Base-by-base conservation (phyloP, 2,888 invertebrate species). In the Apotomis turbidana region DNA sequence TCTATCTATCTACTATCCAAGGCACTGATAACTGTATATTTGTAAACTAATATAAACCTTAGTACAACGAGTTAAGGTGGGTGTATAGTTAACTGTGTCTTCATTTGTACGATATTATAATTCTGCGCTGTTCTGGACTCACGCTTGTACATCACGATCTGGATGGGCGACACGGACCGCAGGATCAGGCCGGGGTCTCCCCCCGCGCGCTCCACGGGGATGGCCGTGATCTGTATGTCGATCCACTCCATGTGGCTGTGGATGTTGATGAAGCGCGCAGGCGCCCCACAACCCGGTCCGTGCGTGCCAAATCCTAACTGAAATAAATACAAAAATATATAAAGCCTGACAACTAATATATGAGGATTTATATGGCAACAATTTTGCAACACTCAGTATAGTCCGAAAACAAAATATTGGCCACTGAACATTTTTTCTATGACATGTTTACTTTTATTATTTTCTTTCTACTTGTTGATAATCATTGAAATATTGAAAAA, bases 251-350 rank as follows among this genome's bases (percentile, higher is more conserved):
- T 46, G 75, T 85, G 85, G 76, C 81, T 79, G 75, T 83, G 79
- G 0, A 89, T 74, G 76, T 78, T 82, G n/a, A 89, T 71, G 78
- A 86, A 90, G 2, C 87, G 83, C 0, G 89, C 77, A 0, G 90
- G 90, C 0, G 87, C 88, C 0, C 85, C 87, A 68, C 90, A 90
- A 0, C 90, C 90, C 0, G 89, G 86, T 0, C 90, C 89, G 0
- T 87, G 85, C 3, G 83, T 79, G 5, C 87, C 81, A 71, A 89
- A 88, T 0, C 90, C 90, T 5, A 90, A 51, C 90, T 90, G 76
- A 3, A 41, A 41, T 9, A 10, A 38, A n/a, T 9, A 13, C n/a
- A 3, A 6, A 9, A 15, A 9, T 49, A 8, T 46, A 44, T 44
- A 44, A 46, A 8, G 9, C 10, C 46, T 10, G 6, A 13, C 60